Evolutionary conservation across 2,797 vertebrate genomes (phyloP).

Genomic region (Tragelaphus oryx): DNA sequence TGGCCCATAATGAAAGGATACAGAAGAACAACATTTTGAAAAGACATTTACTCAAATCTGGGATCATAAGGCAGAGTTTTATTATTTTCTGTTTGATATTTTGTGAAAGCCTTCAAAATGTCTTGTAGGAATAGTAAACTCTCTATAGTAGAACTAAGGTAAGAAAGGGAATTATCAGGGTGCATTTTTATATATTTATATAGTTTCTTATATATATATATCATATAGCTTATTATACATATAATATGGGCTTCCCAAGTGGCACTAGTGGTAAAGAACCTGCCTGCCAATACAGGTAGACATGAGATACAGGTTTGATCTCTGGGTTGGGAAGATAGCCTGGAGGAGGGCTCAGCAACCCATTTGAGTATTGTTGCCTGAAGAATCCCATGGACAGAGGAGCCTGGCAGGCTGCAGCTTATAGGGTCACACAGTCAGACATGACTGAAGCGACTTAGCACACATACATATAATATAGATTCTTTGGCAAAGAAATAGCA

Average conservation of each 20-base stretch:
- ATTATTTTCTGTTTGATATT: not conserved
- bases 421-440: not conserved
- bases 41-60: not conserved
- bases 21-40: not conserved
- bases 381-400: not conserved
- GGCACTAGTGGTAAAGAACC: not conserved
- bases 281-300: not conserved
- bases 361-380: not conserved
- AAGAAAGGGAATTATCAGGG: not conserved
- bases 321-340: not conserved
- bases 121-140: not conserved
- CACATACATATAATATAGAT: not conserved
- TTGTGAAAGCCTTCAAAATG: not conserved
- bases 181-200: not conserved
- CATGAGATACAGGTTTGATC: fast-evolving
- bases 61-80: not conserved
- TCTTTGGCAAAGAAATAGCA: not conserved
- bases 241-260: not conserved
- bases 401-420: not conserved
- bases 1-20: not conserved
- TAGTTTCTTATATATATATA: not conserved
- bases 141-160: not conserved
- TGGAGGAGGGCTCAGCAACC: not conserved
- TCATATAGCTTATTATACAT: not conserved
- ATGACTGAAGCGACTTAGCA: not conserved